Evolutionary conservation across 2,113 vertebrate genomes (phyloP).

Genomic region (Cyanistes caeruleus): DNA sequence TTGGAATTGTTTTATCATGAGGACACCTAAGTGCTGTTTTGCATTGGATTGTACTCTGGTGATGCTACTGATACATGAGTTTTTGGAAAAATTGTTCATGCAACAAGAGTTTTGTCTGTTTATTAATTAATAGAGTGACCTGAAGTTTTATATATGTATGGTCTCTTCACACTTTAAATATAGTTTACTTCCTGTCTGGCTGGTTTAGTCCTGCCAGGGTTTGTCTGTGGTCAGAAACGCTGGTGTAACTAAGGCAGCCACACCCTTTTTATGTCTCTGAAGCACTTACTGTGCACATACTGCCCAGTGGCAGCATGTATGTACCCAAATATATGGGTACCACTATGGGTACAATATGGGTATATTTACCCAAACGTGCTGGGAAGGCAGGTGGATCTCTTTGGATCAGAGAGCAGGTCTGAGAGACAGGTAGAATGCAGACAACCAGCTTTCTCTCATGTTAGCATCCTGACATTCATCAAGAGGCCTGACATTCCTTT

Average conservation of each 20-base stretch:
- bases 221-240: not conserved
- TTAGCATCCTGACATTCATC: not conserved
- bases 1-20: not conserved
- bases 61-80: not conserved
- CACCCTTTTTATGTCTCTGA: not conserved
- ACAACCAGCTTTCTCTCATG: not conserved
- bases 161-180: not conserved
- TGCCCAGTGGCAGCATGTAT: not conserved
- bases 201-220: not conserved
- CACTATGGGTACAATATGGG: too few species aligned
- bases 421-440: not conserved
- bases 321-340: not conserved
- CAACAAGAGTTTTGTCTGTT: not conserved
- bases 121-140: not conserved
- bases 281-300: accelerated
- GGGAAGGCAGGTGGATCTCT: not conserved
- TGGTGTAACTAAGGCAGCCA: not conserved
- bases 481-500: not conserved
- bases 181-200: accelerated
- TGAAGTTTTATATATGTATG: accelerated
- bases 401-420: not conserved
- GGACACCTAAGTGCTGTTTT: not conserved
- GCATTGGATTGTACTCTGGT: not conserved
- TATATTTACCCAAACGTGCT: not conserved
- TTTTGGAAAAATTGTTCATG: not conserved